These are phyloP conservation scores for Phalacrocorax aristotelis DNA, from an alignment of 2,113 vertebrate species.

Conservation along the genomic window DNA sequence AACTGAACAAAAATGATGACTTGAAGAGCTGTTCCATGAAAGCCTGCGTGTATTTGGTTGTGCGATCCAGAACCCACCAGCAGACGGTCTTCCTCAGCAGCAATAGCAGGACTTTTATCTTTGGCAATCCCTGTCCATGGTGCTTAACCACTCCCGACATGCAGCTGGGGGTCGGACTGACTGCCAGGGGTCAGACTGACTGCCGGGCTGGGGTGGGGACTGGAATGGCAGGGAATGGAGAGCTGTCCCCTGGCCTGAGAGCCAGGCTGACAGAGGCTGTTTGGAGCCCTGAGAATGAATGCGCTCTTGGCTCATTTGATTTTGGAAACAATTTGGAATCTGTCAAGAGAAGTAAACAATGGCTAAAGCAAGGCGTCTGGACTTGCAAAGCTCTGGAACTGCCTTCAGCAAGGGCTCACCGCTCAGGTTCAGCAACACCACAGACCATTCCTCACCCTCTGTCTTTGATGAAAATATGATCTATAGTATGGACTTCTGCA, in stretches of 20 bases:
- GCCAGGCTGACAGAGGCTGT: not conserved
- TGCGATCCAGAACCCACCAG: not conserved
- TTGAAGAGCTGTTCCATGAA: not conserved
- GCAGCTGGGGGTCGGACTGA: rapidly evolving
- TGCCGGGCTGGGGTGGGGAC: rapidly evolving
- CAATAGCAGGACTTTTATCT: not conserved
- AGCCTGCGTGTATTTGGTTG: not conserved
- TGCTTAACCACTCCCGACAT: rapidly evolving
- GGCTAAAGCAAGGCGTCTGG: not conserved
- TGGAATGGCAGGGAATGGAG: rapidly evolving
- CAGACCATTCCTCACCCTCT: not conserved
- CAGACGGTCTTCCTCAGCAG: rapidly evolving
- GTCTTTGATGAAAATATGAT: not conserved
- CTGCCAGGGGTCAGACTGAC: too few species aligned
- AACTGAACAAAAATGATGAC: not conserved
- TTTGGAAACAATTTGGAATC: not conserved
- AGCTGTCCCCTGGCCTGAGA: not conserved
- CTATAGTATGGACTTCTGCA: not conserved
- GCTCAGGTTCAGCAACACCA: not conserved
- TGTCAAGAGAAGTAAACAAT: not conserved
- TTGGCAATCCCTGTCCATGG: not conserved
- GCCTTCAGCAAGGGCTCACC: not conserved
- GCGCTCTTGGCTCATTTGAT: not conserved
- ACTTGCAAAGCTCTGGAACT: not conserved
- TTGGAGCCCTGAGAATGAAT: rapidly evolving